Evolutionary conservation across 2,888 invertebrate genomes (phyloP).

Genomic region (Anticlea derivata): DNA sequence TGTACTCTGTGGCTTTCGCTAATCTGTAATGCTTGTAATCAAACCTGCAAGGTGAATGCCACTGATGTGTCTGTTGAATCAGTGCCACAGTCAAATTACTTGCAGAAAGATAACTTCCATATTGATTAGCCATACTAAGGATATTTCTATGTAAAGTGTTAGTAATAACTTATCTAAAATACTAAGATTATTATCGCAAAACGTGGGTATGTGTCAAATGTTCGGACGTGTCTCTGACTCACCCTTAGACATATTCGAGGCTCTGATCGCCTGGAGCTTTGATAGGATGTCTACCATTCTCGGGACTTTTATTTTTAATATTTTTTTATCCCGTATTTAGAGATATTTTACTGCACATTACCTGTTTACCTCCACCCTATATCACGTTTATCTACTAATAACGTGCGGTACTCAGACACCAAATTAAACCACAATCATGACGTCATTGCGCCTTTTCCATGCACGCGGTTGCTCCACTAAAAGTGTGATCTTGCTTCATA

Average conservation of each 20-base stretch:
- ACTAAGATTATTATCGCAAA: no score
- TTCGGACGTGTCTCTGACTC: no score
- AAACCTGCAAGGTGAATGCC: slow-evolving; percentile 21
- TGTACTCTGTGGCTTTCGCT: slow-evolving; percentile 4
- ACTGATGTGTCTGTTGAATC: not conserved
- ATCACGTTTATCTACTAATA: slow-evolving; percentile 18
- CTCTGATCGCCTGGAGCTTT: no score
- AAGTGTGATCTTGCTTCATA: no score
- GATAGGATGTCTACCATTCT: no score
- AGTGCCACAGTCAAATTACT: not conserved
- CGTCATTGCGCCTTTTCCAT: slow-evolving; percentile 9
- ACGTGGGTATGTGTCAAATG: no score
- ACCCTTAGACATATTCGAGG: no score
- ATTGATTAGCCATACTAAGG: no score
- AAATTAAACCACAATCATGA: slow-evolving; percentile 20
- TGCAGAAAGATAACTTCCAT: not conserved
- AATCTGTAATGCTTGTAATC: slow-evolving; percentile 10
- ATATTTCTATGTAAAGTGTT: no score
- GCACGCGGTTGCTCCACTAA: not conserved
- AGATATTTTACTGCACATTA: not conserved
- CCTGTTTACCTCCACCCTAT: slow-evolving; percentile 1
- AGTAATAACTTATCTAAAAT: no score
- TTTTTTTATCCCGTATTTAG: no score
- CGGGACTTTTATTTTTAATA: no score
- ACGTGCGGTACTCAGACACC: slow-evolving; percentile 3